A percentile compares a stretch with the other conserved stretches of the same genome.
Evolutionary conservation across 2,888 invertebrate species (phyloP).

Genomic region (Rotaria socialis): DNA sequence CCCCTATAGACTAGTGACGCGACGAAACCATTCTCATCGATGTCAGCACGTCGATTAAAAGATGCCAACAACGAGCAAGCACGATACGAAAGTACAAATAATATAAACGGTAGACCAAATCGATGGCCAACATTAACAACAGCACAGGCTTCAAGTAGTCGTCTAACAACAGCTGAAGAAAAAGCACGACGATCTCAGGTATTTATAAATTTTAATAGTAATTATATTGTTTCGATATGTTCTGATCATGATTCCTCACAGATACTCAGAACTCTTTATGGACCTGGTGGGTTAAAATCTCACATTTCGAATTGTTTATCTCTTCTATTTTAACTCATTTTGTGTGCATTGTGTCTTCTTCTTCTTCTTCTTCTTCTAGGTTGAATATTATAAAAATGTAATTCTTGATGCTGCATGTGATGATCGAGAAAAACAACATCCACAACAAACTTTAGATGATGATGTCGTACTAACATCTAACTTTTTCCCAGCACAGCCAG

Average conservation of each 20-base stretch:
- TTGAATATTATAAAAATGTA: neutral
- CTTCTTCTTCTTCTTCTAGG: conserved; percentile 11
- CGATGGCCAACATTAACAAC: neutral
- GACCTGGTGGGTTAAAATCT: neutral
- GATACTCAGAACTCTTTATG: no score
- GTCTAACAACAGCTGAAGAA: neutral
- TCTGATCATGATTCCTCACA: neutral
- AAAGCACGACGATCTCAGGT: conserved; percentile 1
- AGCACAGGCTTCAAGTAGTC: neutral
- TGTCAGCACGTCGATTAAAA: neutral
- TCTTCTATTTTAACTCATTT: no score
- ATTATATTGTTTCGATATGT: neutral
- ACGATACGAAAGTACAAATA: neutral
- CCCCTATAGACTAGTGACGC: neutral
- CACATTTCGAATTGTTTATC: neutral
- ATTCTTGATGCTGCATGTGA: neutral
- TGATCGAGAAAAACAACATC: neutral
- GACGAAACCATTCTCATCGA: neutral
- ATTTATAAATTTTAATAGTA: neutral
- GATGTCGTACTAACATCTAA: neutral
- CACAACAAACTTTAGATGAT: neutral
- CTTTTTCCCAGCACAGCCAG: neutral
- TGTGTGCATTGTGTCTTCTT: neutral
- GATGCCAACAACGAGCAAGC: neutral
- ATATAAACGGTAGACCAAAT: neutral